phyloP scores from a whole-genome alignment of 2,797 vertebrate genomes.

The Pteropus rufus region DNA sequence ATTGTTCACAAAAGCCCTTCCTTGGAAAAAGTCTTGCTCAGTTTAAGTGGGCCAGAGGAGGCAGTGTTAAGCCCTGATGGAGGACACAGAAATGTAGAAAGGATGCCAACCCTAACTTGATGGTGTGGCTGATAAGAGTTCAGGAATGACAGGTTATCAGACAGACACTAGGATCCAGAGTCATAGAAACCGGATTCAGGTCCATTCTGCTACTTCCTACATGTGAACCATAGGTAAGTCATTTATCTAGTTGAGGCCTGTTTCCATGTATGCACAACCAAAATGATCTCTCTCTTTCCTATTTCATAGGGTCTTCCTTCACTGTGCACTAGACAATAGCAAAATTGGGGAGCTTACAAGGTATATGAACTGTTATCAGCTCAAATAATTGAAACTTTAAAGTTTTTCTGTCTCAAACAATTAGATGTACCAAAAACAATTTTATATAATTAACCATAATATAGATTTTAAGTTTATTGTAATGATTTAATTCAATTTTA shows the following conservation, averaged over 20 bases:
- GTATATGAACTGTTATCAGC: background rate
- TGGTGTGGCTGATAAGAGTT: background rate
- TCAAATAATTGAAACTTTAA: slow-evolving; percentile 5
- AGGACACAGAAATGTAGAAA: background rate
- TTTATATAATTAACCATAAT: background rate
- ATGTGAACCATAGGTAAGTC: background rate
- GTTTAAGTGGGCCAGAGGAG: background rate
- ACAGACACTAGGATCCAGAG: background rate
- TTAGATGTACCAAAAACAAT: background rate
- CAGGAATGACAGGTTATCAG: background rate
- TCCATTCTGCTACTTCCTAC: background rate
- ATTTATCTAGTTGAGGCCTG: background rate
- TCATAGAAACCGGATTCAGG: background rate
- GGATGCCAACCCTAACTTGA: background rate
- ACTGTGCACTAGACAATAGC: background rate
- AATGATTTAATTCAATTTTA: background rate
- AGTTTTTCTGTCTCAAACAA: background rate
- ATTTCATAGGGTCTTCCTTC: background rate
- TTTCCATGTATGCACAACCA: background rate
- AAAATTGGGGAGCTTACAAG: background rate
- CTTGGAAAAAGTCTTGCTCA: background rate
- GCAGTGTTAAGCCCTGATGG: background rate
- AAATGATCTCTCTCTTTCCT: background rate
- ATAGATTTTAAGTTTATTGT: background rate
- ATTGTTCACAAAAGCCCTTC: background rate